Percentiles rank a stretch among this genome's conserved stretches.
Conservation (phyloP, 53 echinoderm and acorn worm species). For the Echinometra lucunter region DNA sequence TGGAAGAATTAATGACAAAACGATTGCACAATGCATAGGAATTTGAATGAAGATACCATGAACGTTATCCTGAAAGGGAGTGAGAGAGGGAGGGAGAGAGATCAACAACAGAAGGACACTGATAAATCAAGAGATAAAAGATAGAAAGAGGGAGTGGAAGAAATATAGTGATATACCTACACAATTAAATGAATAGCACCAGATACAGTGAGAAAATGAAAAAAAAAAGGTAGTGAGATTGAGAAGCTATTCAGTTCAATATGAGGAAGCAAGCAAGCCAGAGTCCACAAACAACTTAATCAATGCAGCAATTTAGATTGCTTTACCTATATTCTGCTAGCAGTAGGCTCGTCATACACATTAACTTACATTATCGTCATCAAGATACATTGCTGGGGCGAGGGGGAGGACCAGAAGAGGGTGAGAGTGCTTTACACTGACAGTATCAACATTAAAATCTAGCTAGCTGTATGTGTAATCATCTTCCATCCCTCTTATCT, state of each 20-base stretch:
- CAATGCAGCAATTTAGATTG: slow-evolving; percentile 56
- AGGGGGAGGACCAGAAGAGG: slow-evolving; percentile 11
- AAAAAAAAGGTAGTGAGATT: neutral
- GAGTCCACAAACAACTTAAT: slow-evolving; percentile 60
- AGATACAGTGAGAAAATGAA: neutral
- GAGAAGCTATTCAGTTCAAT: neutral
- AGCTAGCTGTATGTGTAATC: neutral
- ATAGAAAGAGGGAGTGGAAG: neutral
- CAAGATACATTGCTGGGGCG: slow-evolving; percentile 13
- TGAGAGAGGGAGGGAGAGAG: neutral
- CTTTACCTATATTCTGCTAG: slow-evolving; percentile 44
- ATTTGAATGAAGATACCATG: neutral
- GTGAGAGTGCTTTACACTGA: neutral
- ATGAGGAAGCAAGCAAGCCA: neutral
- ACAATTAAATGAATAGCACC: too few relatives aligned
- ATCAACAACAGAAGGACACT: neutral
- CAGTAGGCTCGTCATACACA: slow-evolving; percentile 44
- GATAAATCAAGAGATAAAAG: too few relatives aligned
- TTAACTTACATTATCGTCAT: slow-evolving; percentile 62
- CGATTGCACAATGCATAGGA: neutral
- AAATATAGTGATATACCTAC: neutral
- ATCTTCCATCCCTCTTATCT: slow-evolving; percentile 22
- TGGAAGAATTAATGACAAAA: neutral
- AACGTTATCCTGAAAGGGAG: neutral
- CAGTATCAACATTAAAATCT: slow-evolving; percentile 25